Evolutionary conservation across 2,797 vertebrate genomes (phyloP), one percentile per base, ranked within the genome.

Genomic region (Darevskia nairensis): DNA sequence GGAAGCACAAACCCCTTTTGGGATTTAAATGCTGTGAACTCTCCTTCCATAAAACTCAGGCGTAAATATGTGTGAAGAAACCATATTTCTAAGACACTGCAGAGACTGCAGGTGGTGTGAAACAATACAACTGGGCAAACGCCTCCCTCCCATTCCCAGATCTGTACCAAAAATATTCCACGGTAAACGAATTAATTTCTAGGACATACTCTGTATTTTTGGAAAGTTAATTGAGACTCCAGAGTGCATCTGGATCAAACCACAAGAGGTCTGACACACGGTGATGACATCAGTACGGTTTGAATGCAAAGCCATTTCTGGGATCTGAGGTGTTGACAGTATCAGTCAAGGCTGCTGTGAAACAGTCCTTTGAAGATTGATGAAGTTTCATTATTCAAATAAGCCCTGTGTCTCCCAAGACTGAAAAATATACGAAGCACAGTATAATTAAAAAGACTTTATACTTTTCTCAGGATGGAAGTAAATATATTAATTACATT

Each of bases 401-500:
- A 66, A 86, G 23, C 75, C 46, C 3, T 50, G 35, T 86, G 55
- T 68, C 87, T 89, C 80, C 61, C 23, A 39, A 86, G 44, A 59
- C 0, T 86, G 7, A 92, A 93, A 55, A 81, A 84, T 39, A 87
- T 80, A 66, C 23, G 2, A 0, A 41, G 13, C 90, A 32, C 27
- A 85, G 80, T 86, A 82, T 85, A 88, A 93, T 80, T 92, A 55
- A 91, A 93, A 91, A 44, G 86, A 72, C 2, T 88, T 90, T 80
- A 72, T 80, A 50, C 1, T 72, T 94, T 90, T 93, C 89, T 93
- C 17, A 82, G 7, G 29, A 86, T 2, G 69, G 3, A 15, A 91
- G 1, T 88, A 91, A 88, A 92, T 94, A 50, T 85, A 87, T 86
- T 94, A 91, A 83, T 59, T 86, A 86, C 61, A 75, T 3, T 82